Conservation (phyloP, 2,888 invertebrate genomes). For the Caradrina clavipalpis region DNA sequence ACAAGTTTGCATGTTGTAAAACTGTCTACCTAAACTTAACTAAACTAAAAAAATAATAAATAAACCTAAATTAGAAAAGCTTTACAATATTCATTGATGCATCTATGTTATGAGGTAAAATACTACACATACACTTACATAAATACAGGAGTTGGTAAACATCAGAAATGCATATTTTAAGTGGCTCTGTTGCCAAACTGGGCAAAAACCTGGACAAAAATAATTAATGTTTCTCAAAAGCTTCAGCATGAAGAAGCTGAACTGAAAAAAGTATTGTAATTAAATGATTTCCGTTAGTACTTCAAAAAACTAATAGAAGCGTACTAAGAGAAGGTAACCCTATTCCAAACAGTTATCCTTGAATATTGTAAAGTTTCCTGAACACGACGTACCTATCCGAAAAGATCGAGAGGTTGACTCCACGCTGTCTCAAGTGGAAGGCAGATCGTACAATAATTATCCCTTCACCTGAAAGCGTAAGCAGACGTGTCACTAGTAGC, state of each 20-base stretch:
- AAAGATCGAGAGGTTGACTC: conserved; percentile 47
- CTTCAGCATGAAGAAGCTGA: background rate
- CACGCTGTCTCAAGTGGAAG: conserved; percentile 17
- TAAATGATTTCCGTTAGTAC: background rate
- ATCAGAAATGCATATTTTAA: background rate
- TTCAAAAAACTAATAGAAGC: background rate
- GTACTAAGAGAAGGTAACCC: background rate
- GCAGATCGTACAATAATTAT: conserved; percentile 38
- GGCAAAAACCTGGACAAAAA: too few species aligned
- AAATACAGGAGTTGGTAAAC: background rate
- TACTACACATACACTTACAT: background rate
- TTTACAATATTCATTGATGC: conserved; percentile 67
- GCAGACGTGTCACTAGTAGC: background rate
- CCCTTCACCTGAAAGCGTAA: background rate
- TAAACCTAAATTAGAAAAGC: conserved; percentile 40
- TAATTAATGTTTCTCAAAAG: background rate
- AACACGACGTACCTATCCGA: background rate
- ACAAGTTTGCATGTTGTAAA: conserved; percentile 80
- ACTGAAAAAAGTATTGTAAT: background rate
- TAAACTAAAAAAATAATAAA: conserved; percentile 46
- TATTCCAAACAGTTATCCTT: conserved; percentile 12
- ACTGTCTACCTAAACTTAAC: conserved; percentile 56
- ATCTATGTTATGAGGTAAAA: background rate
- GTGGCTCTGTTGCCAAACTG: too few species aligned
- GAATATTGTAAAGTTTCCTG: conserved; percentile 57